Evolutionary conservation across 37 sponge, comb jelly and placozoan genomes (phyloP).

Genomic region (Halichondria panicea): DNA sequence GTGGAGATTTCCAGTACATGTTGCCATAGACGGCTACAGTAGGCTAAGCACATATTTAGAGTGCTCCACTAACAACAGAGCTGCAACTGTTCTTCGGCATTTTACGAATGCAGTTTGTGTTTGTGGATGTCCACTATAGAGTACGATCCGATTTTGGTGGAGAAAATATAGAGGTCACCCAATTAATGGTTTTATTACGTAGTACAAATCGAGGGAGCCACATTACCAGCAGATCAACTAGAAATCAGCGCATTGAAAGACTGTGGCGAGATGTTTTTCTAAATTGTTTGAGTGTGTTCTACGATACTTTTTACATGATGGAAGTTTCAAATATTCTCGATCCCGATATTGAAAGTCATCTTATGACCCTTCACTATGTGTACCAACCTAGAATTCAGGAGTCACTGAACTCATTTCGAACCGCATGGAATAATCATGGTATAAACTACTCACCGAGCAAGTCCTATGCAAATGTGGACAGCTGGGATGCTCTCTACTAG

Average conservation of each 20-base stretch:
- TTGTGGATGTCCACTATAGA: conserved; percentile 63
- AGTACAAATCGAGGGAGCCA: conserved; percentile 49
- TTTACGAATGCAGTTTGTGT: conserved; percentile 8
- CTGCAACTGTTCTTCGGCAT: conserved; percentile 30
- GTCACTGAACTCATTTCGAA: conserved; percentile 1
- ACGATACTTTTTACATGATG: conserved; percentile 17
- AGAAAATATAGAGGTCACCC: conserved; percentile 43
- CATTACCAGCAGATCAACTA: conserved; percentile 41
- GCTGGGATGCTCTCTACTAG: not conserved
- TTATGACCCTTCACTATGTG: conserved; percentile 32
- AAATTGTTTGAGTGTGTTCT: conserved; percentile 14
- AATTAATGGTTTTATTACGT: conserved; percentile 45
- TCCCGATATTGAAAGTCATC: not conserved
- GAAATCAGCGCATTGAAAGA: conserved; percentile 62
- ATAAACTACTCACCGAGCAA: not conserved
- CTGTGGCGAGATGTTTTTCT: conserved; percentile 46
- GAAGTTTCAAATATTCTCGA: conserved; percentile 12
- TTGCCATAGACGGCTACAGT: too few relatives aligned
- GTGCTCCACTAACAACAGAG: conserved; percentile 33
- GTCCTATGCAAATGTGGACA: conserved; percentile 45
- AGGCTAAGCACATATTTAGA: conserved; percentile 45
- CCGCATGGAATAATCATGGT: conserved; percentile 28
- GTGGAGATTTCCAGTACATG: too few relatives aligned
- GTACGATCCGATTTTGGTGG: conserved; percentile 62
- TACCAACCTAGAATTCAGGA: conserved; percentile 32